Percentiles rank a stretch among this genome's conserved stretches.
These are phyloP conservation scores for Andrena trimmerana DNA, from an alignment of 2,888 invertebrate genomes.

Conservation along the genomic window DNA sequence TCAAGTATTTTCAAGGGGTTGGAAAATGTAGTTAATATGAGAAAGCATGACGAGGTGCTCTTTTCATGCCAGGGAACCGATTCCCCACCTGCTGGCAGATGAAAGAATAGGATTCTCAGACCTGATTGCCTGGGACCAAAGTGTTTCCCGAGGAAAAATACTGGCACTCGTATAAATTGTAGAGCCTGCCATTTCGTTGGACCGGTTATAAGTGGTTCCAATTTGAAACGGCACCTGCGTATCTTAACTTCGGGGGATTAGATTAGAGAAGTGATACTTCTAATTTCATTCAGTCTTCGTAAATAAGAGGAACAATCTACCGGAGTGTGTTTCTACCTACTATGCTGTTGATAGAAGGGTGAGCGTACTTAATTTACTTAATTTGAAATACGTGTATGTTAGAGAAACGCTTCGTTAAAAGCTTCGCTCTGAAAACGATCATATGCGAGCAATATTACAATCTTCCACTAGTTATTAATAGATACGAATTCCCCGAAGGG, in stretches of 20 bases:
- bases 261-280: conserved; percentile 23
- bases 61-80: background rate
- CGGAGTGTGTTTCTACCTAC: background rate
- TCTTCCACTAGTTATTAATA: too few species aligned
- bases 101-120: conserved; percentile 4
- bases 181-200: conserved; percentile 22
- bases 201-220: conserved; percentile 21
- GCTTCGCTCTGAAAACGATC: too few species aligned
- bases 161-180: conserved; percentile 37
- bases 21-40: background rate
- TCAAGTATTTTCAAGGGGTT: background rate
- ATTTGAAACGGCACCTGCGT: conserved; percentile 23
- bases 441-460: too few species aligned
- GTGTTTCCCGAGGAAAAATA: conserved; percentile 23
- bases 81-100: conserved; percentile 18
- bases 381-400: too few species aligned
- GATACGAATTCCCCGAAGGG: too few species aligned
- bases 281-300: conserved; percentile 17
- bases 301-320: background rate
- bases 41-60: background rate
- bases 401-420: too few species aligned
- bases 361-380: too few species aligned
- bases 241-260: conserved; percentile 17
- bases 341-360: too few species aligned
- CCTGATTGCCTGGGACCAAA: conserved; percentile 11